phyloP scores from a whole-genome alignment of 2,888 invertebrate species.

The Ceriagrion tenellum region DNA sequence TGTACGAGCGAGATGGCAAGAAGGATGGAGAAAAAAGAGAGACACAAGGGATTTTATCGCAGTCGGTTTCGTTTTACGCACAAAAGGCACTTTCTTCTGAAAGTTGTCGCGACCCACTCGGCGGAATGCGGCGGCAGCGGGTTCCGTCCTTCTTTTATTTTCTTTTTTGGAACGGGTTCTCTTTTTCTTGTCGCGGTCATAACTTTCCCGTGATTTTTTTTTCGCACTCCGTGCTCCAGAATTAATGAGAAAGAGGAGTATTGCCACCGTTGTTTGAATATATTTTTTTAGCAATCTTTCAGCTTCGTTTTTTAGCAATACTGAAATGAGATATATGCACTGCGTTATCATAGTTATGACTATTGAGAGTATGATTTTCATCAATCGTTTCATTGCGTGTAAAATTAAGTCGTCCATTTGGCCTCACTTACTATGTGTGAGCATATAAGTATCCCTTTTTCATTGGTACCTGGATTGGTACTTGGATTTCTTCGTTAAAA shows the following conservation, averaged over 20 bases:
- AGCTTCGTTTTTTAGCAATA: too few relatives aligned
- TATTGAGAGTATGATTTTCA: too few relatives aligned
- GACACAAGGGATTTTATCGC: neutral
- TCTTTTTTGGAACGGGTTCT: neutral
- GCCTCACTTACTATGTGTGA: too few relatives aligned
- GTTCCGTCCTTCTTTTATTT: neutral
- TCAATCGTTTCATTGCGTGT: too few relatives aligned
- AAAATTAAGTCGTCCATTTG: too few relatives aligned
- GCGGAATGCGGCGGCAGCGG: neutral
- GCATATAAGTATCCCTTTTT: too few relatives aligned
- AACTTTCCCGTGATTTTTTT: neutral
- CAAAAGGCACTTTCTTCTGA: constrained; percentile 10
- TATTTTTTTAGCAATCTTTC: too few relatives aligned
- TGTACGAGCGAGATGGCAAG: neutral
- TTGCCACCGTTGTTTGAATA: neutral
- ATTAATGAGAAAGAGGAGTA: neutral
- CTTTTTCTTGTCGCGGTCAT: neutral
- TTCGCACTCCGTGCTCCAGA: neutral
- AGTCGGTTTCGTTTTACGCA: neutral
- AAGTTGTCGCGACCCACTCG: constrained; percentile 16
- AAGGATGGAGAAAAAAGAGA: neutral
- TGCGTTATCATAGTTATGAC: too few relatives aligned
- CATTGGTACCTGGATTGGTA: too few relatives aligned
- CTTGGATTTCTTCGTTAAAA: too few relatives aligned
- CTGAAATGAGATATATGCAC: too few relatives aligned